Conservation (phyloP, 1,140 invertebrate genomes). For the Lysiphlebus fabarum region DNA sequence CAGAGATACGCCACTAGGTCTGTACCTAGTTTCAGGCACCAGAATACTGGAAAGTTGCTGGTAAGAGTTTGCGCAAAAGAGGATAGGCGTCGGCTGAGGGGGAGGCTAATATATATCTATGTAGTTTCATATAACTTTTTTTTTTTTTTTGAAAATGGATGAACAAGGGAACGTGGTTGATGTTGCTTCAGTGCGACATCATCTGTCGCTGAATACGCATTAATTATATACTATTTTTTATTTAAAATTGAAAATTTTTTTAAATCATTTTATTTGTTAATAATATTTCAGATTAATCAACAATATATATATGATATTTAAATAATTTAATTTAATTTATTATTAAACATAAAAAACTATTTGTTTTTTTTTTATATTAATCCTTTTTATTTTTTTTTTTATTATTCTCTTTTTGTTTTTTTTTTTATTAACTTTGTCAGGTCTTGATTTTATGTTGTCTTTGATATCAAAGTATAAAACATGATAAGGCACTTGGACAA, state of each 20-base stretch:
- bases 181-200: slow-evolving; percentile 38
- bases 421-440: too few relatives aligned
- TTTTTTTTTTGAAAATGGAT: background rate
- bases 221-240: slow-evolving; percentile 26
- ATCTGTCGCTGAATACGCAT: slow-evolving; percentile 36
- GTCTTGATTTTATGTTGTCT: too few relatives aligned
- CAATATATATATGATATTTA: too few relatives aligned
- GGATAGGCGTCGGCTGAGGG: slow-evolving; percentile 42
- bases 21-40: slow-evolving; percentile 14
- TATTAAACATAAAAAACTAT: too few relatives aligned
- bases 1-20: slow-evolving; percentile 27
- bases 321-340: too few relatives aligned
- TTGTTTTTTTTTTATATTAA: too few relatives aligned
- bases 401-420: too few relatives aligned
- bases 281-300: slow-evolving; percentile 10
- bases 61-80: slow-evolving; percentile 32
- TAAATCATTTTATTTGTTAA: too few relatives aligned
- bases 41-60: slow-evolving; percentile 25
- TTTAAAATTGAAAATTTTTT: slow-evolving; percentile 2
- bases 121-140: too few relatives aligned
- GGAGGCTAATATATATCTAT: background rate
- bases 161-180: slow-evolving; percentile 10
- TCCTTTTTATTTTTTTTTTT: too few relatives aligned
- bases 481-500: too few relatives aligned
- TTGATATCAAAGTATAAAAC: too few relatives aligned